phyloP scores from a whole-genome alignment of 37 sponge, comb jelly and placozoan species.

The Geodia barretti region DNA sequence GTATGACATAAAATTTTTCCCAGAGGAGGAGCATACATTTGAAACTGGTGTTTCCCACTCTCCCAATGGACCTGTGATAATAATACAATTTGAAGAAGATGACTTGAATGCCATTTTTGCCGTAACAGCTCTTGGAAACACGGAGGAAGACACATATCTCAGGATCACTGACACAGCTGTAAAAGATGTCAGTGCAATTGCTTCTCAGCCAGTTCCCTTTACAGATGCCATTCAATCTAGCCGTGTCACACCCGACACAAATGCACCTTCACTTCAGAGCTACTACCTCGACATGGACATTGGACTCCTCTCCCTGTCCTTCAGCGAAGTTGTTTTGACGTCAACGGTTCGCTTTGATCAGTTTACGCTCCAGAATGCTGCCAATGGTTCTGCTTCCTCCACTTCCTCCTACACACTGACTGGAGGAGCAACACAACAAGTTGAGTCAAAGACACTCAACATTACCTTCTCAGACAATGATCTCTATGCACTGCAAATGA shows the following conservation, averaged over 20 bases:
- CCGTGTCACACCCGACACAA: constrained; percentile 62
- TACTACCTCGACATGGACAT: constrained; percentile 71
- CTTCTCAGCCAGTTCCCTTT: constrained; percentile 31
- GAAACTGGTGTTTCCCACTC: constrained; percentile 42
- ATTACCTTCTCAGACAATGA: constrained; percentile 59
- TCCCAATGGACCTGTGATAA: constrained; percentile 40
- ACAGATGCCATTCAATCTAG: constrained; percentile 54
- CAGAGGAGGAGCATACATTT: constrained; percentile 49
- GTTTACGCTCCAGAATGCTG: constrained; percentile 58
- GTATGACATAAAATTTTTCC: constrained; percentile 62
- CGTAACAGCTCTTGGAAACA: constrained; percentile 70
- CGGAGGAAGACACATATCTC: constrained; percentile 67
- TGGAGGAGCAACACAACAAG: constrained; percentile 54
- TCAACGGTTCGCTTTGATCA: constrained; percentile 55
- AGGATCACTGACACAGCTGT: constrained; percentile 39
- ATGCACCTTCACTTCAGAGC: constrained; percentile 64
- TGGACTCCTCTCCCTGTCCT: constrained; percentile 75
- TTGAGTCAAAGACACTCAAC: constrained; percentile 55
- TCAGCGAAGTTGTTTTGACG: constrained; percentile 80
- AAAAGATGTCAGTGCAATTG: constrained; percentile 68
- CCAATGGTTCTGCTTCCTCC: constrained; percentile 34
- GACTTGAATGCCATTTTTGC: constrained; percentile 79
- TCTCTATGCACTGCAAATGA: constrained; percentile 52
- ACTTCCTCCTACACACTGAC: constrained; percentile 56
- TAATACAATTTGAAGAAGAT: constrained; percentile 44